Percentiles rank a stretch among this genome's conserved stretches.
Conservation (phyloP, 2,797 vertebrate species). For the Dipus sagitta region DNA sequence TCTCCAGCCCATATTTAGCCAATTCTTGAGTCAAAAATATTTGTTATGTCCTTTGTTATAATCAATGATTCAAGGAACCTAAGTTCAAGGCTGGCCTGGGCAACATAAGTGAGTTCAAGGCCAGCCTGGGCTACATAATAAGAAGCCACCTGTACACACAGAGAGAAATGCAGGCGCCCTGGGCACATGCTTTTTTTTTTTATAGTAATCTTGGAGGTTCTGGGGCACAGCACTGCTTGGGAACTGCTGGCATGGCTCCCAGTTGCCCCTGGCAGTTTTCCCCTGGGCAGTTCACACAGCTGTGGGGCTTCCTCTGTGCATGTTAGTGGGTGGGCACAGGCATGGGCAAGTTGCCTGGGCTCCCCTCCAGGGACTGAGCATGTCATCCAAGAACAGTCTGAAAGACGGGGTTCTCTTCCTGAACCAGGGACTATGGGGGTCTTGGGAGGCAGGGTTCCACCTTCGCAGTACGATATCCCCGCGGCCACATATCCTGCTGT, state of each 20-base stretch:
- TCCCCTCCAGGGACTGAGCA: not conserved
- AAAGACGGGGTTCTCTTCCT: not conserved
- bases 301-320: not conserved
- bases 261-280: not conserved
- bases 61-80: not conserved
- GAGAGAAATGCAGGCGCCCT: no score
- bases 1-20: not conserved
- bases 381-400: not conserved
- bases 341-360: not conserved
- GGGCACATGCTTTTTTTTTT: no score
- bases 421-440: fast-evolving
- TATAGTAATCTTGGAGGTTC: not conserved
- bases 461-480: not conserved
- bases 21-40: not conserved
- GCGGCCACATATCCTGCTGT: not conserved
- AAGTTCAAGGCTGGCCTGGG: not conserved
- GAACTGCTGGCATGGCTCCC: not conserved
- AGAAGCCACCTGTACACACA: no score
- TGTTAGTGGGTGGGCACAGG: not conserved
- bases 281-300: not conserved
- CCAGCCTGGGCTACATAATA: no score
- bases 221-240: not conserved
- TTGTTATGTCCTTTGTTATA: not conserved
- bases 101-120: no score
- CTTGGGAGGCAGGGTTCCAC: not conserved